Conservation (phyloP, 2,113 vertebrate species). For the Gobiocypris rarus region DNA sequence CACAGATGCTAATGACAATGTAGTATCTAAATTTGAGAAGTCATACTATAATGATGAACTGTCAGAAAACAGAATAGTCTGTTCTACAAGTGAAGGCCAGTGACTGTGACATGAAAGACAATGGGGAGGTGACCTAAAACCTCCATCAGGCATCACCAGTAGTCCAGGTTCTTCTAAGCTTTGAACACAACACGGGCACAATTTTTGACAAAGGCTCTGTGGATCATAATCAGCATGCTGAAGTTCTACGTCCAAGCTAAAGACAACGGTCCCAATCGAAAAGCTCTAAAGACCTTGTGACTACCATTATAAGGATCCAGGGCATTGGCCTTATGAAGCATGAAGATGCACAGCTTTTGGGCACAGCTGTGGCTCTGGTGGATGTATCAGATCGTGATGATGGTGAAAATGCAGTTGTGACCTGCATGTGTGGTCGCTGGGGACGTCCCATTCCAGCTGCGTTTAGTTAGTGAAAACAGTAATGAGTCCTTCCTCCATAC, state of each 20-base stretch:
- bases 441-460: conserved; percentile 92
- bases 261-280: conserved; percentile 90
- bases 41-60: conserved; percentile 87
- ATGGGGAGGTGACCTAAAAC: conserved; percentile 90
- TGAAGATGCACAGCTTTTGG: conserved; percentile 86
- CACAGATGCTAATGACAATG: conserved; percentile 93
- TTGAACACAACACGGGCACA: conserved; percentile 86
- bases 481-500: conserved; percentile 96
- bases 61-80: conserved; percentile 89
- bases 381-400: conserved; percentile 95
- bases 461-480: conserved; percentile 87
- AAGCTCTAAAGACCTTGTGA: conserved; percentile 82
- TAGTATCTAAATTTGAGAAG: conserved; percentile 86
- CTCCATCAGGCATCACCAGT: conserved; percentile 87
- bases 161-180: conserved; percentile 87
- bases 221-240: conserved; percentile 86
- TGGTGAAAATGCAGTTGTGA: conserved; percentile 93
- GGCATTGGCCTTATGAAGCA: conserved; percentile 92
- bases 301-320: conserved; percentile 90
- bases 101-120: conserved; percentile 88
- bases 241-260: conserved; percentile 90
- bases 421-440: conserved; percentile 93
- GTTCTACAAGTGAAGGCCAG: conserved; percentile 95
- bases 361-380: conserved; percentile 92
- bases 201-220: conserved; percentile 91